phyloP scores from a whole-genome alignment of 1,140 invertebrate species.

The Xylocopa sonorina region DNA sequence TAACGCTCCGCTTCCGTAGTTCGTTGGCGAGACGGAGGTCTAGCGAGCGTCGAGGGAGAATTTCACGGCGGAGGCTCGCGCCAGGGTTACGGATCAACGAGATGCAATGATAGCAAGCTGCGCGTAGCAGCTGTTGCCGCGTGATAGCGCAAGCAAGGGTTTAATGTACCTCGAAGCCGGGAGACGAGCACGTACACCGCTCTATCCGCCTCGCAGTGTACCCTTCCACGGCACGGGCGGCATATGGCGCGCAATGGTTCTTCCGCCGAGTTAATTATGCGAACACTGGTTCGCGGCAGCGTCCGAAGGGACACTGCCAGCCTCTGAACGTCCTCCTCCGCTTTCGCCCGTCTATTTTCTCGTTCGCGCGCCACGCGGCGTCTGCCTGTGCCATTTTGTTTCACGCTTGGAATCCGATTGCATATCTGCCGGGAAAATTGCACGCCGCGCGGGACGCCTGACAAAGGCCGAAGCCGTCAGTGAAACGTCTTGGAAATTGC shows the following conservation, averaged over 20 bases:
- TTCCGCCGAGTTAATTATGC: conserved; percentile 72
- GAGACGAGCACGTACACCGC: conserved; percentile 64
- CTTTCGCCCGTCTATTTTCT: background rate
- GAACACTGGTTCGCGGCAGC: conserved; percentile 34
- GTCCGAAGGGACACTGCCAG: conserved; percentile 44
- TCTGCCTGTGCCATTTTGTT: conserved; percentile 36
- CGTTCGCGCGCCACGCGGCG: background rate
- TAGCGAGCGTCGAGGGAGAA: conserved; percentile 4
- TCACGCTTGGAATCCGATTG: conserved; percentile 40
- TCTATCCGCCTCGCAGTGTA: conserved; percentile 67
- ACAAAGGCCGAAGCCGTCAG: conserved; percentile 27
- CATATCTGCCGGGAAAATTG: conserved; percentile 56
- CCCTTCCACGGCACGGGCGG: conserved; percentile 63
- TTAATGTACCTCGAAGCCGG: conserved; percentile 71
- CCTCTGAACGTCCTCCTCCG: conserved; percentile 17
- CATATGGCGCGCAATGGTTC: conserved; percentile 74
- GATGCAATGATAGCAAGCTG: conserved; percentile 73
- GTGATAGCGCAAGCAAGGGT: conserved; percentile 72
- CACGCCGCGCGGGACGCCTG: background rate
- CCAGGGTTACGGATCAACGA: conserved; percentile 50
- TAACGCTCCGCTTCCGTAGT: background rate
- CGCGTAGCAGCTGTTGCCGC: conserved; percentile 75
- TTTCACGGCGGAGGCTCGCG: conserved; percentile 4
- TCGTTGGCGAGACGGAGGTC: background rate
- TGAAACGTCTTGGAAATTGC: conserved; percentile 46